Percentiles rank a stretch among this genome's conserved stretches.
phyloP scores from a whole-genome alignment of 2,888 invertebrate genomes.

The Hydroisotoma schaefferi region DNA sequence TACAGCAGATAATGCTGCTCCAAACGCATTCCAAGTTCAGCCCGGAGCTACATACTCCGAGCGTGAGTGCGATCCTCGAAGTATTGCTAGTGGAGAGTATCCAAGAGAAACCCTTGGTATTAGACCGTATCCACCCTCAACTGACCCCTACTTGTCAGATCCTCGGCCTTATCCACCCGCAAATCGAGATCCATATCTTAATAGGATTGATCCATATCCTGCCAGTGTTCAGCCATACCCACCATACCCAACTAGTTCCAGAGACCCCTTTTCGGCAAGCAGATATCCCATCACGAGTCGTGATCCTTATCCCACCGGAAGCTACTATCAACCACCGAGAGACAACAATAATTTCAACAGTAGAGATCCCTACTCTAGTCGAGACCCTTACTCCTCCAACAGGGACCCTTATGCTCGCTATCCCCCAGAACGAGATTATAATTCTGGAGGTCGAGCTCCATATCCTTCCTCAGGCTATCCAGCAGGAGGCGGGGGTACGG shows the following conservation, averaged over 20 bases:
- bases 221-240: conserved; percentile 27
- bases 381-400: conserved; percentile 43
- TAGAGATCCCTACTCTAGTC: conserved; percentile 42
- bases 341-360: conserved; percentile 37
- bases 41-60: conserved; percentile 52
- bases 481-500: conserved; percentile 34
- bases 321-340: conserved; percentile 41
- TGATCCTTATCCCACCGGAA: conserved; percentile 44
- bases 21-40: conserved; percentile 51
- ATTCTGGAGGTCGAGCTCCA: conserved; percentile 32
- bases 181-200: conserved; percentile 37
- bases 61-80: conserved; percentile 49
- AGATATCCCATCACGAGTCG: conserved; percentile 42
- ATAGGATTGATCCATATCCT: conserved; percentile 43
- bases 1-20: conserved; percentile 51
- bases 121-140: conserved; percentile 41
- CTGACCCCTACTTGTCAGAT: conserved; percentile 40
- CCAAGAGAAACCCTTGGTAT: conserved; percentile 20
- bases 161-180: conserved; percentile 38
- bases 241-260: conserved; percentile 40
- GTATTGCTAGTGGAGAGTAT: conserved; percentile 34
- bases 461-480: conserved; percentile 44
- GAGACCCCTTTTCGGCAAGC: conserved; percentile 44
- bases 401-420: conserved; percentile 36
- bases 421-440: conserved; percentile 29